A percentile compares a stretch with the other conserved stretches of the same genome.
These are phyloP conservation scores for Drosophila suboccidentalis DNA, from an alignment of 2,888 invertebrate genomes.

Conservation along the genomic window DNA sequence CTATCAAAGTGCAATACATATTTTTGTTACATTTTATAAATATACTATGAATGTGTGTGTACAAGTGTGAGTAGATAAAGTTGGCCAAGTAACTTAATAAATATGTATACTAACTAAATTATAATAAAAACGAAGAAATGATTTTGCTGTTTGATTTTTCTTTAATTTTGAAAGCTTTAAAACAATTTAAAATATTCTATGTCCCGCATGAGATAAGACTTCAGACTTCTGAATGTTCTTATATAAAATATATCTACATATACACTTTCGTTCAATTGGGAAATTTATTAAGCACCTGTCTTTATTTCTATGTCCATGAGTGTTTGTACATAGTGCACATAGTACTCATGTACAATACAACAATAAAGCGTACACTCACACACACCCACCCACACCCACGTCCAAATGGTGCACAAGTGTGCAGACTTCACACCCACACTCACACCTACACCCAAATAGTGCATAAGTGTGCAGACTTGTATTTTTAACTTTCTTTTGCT, in stretches of 20 bases:
- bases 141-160: background rate
- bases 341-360: background rate
- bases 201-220: too few species aligned
- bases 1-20: conserved; percentile 9
- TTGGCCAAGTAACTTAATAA: too few species aligned
- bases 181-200: too few species aligned
- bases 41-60: too few species aligned
- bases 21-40: background rate
- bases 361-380: background rate
- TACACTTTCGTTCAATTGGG: background rate
- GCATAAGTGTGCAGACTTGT: background rate
- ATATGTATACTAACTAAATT: too few species aligned
- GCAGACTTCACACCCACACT: background rate
- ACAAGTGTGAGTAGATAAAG: too few species aligned
- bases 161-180: background rate
- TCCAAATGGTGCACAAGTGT: background rate
- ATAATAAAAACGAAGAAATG: background rate
- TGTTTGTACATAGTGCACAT: background rate
- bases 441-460: background rate
- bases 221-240: too few species aligned
- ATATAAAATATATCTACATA: too few species aligned
- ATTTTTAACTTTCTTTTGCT: conserved; percentile 31
- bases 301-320: background rate
- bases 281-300: background rate
- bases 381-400: background rate